These are phyloP conservation scores for Ephydatia muelleri DNA, from an alignment of 37 sponge, comb jelly and placozoan species.

Conservation along the genomic window DNA sequence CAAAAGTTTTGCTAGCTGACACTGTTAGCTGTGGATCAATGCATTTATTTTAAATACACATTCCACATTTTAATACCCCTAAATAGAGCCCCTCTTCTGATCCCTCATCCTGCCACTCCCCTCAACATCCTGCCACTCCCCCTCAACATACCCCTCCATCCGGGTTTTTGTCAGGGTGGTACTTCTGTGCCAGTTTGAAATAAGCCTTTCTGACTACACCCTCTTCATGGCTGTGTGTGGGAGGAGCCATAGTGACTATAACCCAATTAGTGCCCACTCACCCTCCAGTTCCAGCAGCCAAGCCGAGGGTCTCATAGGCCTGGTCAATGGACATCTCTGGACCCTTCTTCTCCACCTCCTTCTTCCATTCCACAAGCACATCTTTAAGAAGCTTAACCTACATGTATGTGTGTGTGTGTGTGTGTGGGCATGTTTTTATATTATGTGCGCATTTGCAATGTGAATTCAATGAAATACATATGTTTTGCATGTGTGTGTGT, in stretches of 20 bases:
- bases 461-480: too few relatives aligned
- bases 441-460: constrained; percentile 19
- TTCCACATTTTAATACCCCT: too few relatives aligned
- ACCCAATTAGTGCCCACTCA: constrained; percentile 18
- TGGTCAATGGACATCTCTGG: constrained; percentile 94
- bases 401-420: too few relatives aligned
- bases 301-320: constrained; percentile 84
- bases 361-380: constrained; percentile 96
- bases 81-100: background rate
- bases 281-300: constrained; percentile 86
- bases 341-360: constrained; percentile 96
- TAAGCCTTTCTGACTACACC: constrained; percentile 84
- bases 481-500: too few relatives aligned
- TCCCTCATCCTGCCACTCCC: background rate
- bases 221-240: constrained; percentile 82
- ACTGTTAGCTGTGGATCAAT: too few relatives aligned
- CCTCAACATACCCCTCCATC: constrained; percentile 81
- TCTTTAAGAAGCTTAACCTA: constrained; percentile 96
- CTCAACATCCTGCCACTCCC: background rate
- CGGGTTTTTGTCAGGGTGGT: constrained; percentile 99
- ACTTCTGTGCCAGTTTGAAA: constrained; percentile 98
- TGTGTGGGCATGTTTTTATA: too few relatives aligned
- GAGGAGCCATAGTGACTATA: constrained; percentile 69
- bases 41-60: too few relatives aligned
- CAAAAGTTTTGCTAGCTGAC: too few relatives aligned